These are phyloP conservation scores for Phallusia fumigata DNA, from an alignment of 23 tunicate genomes.

Conservation along the genomic window DNA sequence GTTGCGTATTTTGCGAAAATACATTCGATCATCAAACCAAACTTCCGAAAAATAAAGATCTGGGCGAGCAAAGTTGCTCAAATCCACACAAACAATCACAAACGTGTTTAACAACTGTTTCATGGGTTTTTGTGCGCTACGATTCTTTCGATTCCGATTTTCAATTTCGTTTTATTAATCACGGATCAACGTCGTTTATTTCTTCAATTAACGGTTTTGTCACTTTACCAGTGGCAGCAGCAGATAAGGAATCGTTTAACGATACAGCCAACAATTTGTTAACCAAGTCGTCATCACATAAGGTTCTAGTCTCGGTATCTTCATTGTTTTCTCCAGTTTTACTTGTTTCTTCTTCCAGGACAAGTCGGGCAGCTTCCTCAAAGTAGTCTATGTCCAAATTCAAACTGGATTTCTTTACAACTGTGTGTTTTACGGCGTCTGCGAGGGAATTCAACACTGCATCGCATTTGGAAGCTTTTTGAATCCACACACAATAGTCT, in stretches of 20 bases:
- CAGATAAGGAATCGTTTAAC: neutral
- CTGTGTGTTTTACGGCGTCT: neutral
- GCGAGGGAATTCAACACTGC: conserved; percentile 3
- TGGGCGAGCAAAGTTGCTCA: too few species aligned
- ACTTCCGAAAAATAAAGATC: too few species aligned
- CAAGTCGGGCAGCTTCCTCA: conserved; percentile 22
- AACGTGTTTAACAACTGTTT: too few species aligned
- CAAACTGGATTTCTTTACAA: neutral
- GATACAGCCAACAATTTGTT: conserved; percentile 9
- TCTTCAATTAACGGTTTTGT: neutral
- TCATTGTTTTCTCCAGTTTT: neutral
- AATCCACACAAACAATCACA: too few species aligned
- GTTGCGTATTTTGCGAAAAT: too few species aligned
- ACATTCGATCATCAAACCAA: too few species aligned
- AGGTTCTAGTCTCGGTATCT: neutral
- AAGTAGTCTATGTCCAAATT: neutral
- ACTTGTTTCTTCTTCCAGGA: neutral
- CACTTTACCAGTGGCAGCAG: neutral
- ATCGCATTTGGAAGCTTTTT: conserved; percentile 11
- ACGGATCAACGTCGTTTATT: neutral
- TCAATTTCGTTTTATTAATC: too few species aligned
- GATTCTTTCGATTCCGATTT: too few species aligned
- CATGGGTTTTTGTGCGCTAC: too few species aligned
- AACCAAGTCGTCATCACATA: neutral
- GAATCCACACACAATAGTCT: conserved; percentile 92